Base-by-base conservation (phyloP, 2,888 invertebrate species). In the Drosophila flavopinicola region DNA sequence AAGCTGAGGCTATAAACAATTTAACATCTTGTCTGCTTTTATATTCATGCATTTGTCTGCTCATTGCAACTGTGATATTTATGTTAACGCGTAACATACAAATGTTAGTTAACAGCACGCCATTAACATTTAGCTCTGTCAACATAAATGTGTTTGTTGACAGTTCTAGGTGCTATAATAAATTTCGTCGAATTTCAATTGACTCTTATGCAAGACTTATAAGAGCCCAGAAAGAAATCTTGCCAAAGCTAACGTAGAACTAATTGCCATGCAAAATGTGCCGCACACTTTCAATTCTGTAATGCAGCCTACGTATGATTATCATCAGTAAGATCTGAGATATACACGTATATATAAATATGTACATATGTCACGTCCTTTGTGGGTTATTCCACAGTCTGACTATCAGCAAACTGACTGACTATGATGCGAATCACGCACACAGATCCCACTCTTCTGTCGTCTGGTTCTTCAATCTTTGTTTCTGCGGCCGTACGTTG, bases 341-440 rank as follows among this genome's bases (percentile, higher is more conserved):
- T n/a, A 24, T 20, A 7, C 10, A 24, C 13, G 17, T 30, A 32
- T 38, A 20, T 24, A 29, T 30, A 10, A 27, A 35, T 25, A 15
- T 25, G 30, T 15, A 6, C 48, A 11, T 32, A 37, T 51, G 63
- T 70, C 71, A 75, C 71, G 75, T 66, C 44, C 71, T 52, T 51
- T 44, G 37, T 53, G 75, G 71, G 49, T 61, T 70, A 63, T 74
- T 74, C 66, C 75, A 51, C 11, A 17, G 41, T 23, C 32, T 35
- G 64, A 39, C 42, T 69, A 61, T 54, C 63, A 30, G 48, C 9
- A 13, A 1, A 9, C 29, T 29, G 42, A 27, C n/a, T n/a, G n/a
- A n/a, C n/a, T n/a, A n/a, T 29, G 47, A 72, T 72, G 74, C 70
- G 41, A 17, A 74, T 65, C 75, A 75, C 73, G 71, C 53, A 72